Base-by-base conservation (phyloP, 2,888 invertebrate species). In the Aspidiotus rigidus region DNA sequence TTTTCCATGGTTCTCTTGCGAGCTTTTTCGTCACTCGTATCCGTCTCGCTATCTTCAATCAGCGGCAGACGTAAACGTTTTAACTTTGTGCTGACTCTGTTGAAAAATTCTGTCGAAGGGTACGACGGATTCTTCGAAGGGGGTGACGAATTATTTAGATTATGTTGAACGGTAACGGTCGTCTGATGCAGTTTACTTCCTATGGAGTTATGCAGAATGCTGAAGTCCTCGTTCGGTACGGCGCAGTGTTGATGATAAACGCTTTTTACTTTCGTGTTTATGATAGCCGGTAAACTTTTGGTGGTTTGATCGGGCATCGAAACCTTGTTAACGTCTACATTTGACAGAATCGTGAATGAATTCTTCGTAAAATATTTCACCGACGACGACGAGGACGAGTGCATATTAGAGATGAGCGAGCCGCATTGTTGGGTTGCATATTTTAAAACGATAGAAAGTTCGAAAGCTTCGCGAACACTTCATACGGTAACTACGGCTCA, bases 101-200 rank as follows among this genome's bases (percentile, higher is more conserved):
- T 57, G 57, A 56, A 56, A 16, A 64, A 57, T n/a, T 56, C 64
- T 2, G 10, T 56, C 10, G 56, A 56, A 10, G 56, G 56, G 10
- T 49, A 49, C 11, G 49, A 49, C 3, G n/a, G 49, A n/a, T n/a
- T 11, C 40, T 64, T 54, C 62, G 62, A 62, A 62, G 62, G 40
- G 13, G 64, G 53, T 17, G 40, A 54, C 40, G 53, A 62, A 70
- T 84, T 84, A 49, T 84, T 81, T 71, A 62, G 13, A 28, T 7
- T 2, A 54, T 64, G 13, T 11, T 54, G n/a, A 13, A 53, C 39
- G 15, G 11, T 6, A 53, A 53, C 6, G 11, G 3, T 49, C 49
- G 53, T 28, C 1, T 53, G 66, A n/a, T 59, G 66, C 13, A 59
- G 49, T 44, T 57, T 57, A n/a, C 44, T 44, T 17, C 42, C 53